Base-by-base conservation (phyloP, 2,797 vertebrate species). In the Leuciscus waleckii region DNA sequence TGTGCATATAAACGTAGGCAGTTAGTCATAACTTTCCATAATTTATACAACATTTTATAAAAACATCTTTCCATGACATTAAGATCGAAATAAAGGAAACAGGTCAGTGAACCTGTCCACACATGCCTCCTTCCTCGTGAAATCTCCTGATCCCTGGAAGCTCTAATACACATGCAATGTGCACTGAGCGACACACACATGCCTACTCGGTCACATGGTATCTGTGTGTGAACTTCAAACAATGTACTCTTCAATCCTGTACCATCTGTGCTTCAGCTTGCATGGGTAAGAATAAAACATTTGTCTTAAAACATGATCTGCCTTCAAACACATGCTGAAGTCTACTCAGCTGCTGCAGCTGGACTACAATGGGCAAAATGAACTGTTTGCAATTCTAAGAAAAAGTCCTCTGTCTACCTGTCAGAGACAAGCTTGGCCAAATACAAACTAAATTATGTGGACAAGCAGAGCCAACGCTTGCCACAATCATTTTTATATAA, bases 171-270 rank as follows among this genome's bases (percentile, higher is more conserved):
- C 26, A 43, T 65, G 39, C 39, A 79, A n/a, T 63, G 58, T 79
- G 77, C 23, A 39, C 23, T n/a, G 54, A 29, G 29, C 29, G 29
- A 78, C 54, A 78, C 37, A 43, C 37, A 78, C 76, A 29, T 78
- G 56, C 56, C 13, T 63, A 78, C 56, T 63, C 14, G 1, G 39
- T 65, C 77, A 65, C n/a, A 32, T 79, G 26, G 41, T 67, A 32
- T 41, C 41, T 79, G n/a, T 65, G 17, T 39, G 3, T 65, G 37
- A 78, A 78, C 35, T 78, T 78, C 76, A 78, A 78, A 65, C 77
- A 79, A 65, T 29, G 39, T 63, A 14, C 39, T 79, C 37, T 3
- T 43, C 16, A 63, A 43, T 46, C 26, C 4, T 46, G 10, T 65
- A 29, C 39, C 39, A 32, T 65, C 77, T 79, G 58, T 79, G 77